Percentiles rank a stretch among this genome's conserved stretches.
phyloP scores from a whole-genome alignment of 2,797 vertebrate genomes.

The Petrocephalus schoutedeni region DNA sequence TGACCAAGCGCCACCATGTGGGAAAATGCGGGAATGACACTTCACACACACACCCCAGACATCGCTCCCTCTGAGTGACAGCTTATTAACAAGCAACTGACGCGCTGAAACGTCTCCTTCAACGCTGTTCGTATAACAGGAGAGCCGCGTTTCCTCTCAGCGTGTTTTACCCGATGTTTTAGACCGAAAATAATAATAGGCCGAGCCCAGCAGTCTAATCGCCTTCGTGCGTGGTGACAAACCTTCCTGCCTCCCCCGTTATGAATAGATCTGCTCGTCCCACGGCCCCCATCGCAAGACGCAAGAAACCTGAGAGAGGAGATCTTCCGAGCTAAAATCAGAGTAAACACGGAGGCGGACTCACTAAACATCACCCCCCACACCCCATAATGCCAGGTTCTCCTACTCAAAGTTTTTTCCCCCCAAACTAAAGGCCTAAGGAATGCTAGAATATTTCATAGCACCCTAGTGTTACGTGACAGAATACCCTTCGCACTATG shows the following conservation, averaged over 20 bases:
- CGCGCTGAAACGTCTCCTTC: background rate
- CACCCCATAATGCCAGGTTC: background rate
- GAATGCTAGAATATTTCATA: background rate
- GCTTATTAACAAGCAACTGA: background rate
- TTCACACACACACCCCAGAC: background rate
- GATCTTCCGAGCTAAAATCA: too few species aligned
- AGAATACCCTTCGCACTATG: background rate
- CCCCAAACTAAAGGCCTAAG: background rate
- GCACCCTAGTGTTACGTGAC: background rate
- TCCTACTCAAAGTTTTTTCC: background rate
- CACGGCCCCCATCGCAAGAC: too few species aligned
- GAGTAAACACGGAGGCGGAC: too few species aligned
- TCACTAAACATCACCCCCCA: background rate
- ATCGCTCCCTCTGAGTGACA: background rate
- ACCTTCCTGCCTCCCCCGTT: too few species aligned
- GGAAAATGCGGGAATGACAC: background rate
- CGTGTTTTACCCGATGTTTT: background rate
- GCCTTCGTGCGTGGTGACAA: too few species aligned
- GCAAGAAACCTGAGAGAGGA: too few species aligned
- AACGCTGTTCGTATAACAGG: background rate
- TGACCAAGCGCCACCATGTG: background rate
- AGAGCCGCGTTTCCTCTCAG: background rate
- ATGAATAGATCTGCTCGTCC: too few species aligned
- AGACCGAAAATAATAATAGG: background rate
- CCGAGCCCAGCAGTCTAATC: background rate